These are phyloP conservation scores for Arctia plantaginis DNA, from an alignment of 2,888 invertebrate species.

Conservation along the genomic window DNA sequence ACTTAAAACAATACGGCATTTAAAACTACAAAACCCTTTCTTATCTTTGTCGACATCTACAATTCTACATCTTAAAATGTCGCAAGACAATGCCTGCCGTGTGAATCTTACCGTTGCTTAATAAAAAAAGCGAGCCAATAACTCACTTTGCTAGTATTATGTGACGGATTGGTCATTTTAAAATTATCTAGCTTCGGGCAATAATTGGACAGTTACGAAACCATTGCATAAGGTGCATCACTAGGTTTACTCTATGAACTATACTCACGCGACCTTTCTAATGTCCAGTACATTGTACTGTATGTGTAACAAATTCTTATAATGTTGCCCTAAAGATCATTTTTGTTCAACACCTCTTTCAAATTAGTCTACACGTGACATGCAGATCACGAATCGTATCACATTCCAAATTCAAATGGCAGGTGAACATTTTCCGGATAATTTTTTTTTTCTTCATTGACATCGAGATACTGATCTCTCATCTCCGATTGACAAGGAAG, in stretches of 20 bases:
- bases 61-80: conserved; percentile 66
- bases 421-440: conserved; percentile 57
- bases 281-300: conserved; percentile 44
- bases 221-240: conserved; percentile 72
- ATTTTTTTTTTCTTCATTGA: conserved; percentile 29
- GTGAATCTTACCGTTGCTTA: conserved; percentile 74
- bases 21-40: conserved; percentile 79
- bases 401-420: conserved; percentile 64
- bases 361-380: conserved; percentile 51
- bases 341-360: conserved; percentile 23
- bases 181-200: conserved; percentile 79
- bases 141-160: conserved; percentile 74
- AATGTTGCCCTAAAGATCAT: conserved; percentile 17
- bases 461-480: conserved; percentile 40
- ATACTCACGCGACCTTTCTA: conserved; percentile 71
- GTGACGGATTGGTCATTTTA: conserved; percentile 74
- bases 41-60: conserved; percentile 73
- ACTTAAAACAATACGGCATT: conserved; percentile 78
- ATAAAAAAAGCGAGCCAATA: conserved; percentile 73
- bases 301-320: conserved; percentile 27
- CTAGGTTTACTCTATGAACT: conserved; percentile 59
- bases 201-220: conserved; percentile 75
- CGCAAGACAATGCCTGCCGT: conserved; percentile 79
- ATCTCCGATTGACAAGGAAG: conserved; percentile 24
- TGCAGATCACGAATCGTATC: conserved; percentile 61